Base-by-base conservation (phyloP, 2,888 invertebrate species). In the Luperina nickerlii region DNA sequence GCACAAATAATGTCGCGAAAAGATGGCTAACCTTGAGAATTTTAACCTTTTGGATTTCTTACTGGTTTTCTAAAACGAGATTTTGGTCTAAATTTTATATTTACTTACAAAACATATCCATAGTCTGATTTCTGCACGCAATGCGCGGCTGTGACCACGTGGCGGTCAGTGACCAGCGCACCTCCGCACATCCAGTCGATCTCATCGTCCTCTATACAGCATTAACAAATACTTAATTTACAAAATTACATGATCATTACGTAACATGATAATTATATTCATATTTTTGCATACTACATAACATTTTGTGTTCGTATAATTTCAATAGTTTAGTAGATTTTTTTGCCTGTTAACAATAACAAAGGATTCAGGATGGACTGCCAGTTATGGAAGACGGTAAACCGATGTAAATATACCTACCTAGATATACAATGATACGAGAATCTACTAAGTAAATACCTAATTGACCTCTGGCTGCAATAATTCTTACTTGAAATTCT, bases 91-190 rank as follows among this genome's bases (percentile, higher is more conserved):
- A 69, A 70, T 32, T 15, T 32, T 32, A 45, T 2, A 27, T 18
- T 18, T 63, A 91, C 95, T 94, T 86, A 96, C 96, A 96, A 83
- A 60, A 91, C 85, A 57, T 89, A 90, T 20, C 95, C 96, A 32
- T 97, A 95, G 66, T 96, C 96, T n/a, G 96, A 87, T 0, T 91
- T 89, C 11, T 91, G 90, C 5, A 97, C 94, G 89, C 97, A 97
- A 88, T 97, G 97, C 0, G 97, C 97, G 0, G 97, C 97, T 0
- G 97, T 97, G 66, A 97, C 86, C 48, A 97, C 94, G 84, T 97
- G 97, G 2, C 93, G 93, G 81, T 96, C 94, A 2, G 96, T 95
- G 67, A 97, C 93, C 2, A 97, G 93, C 0, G 96, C 96, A 0
- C 97, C 97, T 0, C 97, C 97, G 81, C 97, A 97, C 89, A 95